Base-by-base conservation (phyloP, 2,888 invertebrate species). In the Pimpla rufipes region DNA sequence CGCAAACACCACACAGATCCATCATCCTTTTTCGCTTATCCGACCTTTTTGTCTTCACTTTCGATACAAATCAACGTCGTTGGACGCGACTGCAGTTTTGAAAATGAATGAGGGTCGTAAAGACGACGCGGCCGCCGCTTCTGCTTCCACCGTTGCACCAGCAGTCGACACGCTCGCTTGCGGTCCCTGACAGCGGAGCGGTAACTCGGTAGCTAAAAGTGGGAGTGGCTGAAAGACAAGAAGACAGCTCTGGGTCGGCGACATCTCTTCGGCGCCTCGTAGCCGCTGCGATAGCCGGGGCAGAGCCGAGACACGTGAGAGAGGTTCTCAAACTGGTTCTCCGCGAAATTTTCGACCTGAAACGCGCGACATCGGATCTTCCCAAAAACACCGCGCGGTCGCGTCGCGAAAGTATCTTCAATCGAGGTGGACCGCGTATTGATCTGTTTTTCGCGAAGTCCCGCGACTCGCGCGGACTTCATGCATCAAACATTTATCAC, bases 161-260 rank as follows among this genome's bases (percentile, higher is more conserved):
- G 66, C 75, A 76, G 71, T 29, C 29, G 77, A 84, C 67, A 77
- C 76, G 73, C 68, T 77, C 70, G 52, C 66, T 79, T 74, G 67
- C 75, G 79, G 73, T 64, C 37, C 66, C 71, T 73, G 76, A 76
- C 82, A 81, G 81, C 85, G 85, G 87, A 87, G 85, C 87, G 86
- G 87, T 89, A 89, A 88, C 89, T 87, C 86, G 88, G 91, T 90
- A 90, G 90, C 89, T 87, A 88, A 88, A 89, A 87, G 88, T 88
- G 88, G 91, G 89, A 90, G 90, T 90, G 90, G 90, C 87, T 87
- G 88, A 85, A 86, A 90, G 89, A 90, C 89, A 88, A 88, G 89
- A 88, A 88, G 88, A 89, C 86, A 90, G 84, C 87, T 88, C 87
- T 75, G 81, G 81, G 80, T 79, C 88, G 86, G 87, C 88, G 89